phyloP scores from a whole-genome alignment of 92 coral and sea anemone genomes.

The Desmophyllum pertusum region DNA sequence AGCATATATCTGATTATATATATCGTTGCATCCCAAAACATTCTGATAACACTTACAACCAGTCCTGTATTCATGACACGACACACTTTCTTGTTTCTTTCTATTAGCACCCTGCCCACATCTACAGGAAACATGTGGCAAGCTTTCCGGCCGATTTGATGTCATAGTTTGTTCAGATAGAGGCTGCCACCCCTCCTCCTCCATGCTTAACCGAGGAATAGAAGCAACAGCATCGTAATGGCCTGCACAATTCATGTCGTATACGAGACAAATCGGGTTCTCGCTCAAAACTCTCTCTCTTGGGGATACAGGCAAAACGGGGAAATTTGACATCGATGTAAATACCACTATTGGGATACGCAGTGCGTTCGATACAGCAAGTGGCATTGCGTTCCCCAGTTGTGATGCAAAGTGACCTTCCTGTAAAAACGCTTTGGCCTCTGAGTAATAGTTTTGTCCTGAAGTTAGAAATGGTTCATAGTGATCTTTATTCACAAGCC shows the following conservation, averaged over 20 bases:
- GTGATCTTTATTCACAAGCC: slow-evolving; percentile 50
- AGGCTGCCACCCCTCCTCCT: slow-evolving; percentile 12
- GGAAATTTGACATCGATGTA: slow-evolving; percentile 60
- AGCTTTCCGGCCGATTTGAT: slow-evolving; percentile 1
- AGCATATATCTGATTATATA: too few species aligned
- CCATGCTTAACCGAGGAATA: neutral
- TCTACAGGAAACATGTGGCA: slow-evolving; percentile 34
- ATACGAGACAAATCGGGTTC: slow-evolving; percentile 55
- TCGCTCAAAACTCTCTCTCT: slow-evolving; percentile 43
- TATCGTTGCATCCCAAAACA: slow-evolving; percentile 41
- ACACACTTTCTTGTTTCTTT: slow-evolving; percentile 34
- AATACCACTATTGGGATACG: slow-evolving; percentile 58
- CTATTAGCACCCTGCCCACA: slow-evolving; percentile 72
- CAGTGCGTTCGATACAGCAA: slow-evolving; percentile 66
- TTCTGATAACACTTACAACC: slow-evolving; percentile 55
- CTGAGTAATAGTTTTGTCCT: slow-evolving; percentile 47
- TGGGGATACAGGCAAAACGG: slow-evolving; percentile 58
- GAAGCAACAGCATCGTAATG: slow-evolving; percentile 59
- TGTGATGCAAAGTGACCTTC: slow-evolving; percentile 72
- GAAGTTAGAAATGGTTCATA: slow-evolving; percentile 57
- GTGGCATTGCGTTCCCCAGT: slow-evolving; percentile 72
- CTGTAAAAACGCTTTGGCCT: slow-evolving; percentile 51
- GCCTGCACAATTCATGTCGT: slow-evolving; percentile 66
- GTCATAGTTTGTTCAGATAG: neutral
- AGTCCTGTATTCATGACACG: slow-evolving; percentile 60